phyloP scores from a whole-genome alignment of 2,888 invertebrate species.

The Andrena minutula region DNA sequence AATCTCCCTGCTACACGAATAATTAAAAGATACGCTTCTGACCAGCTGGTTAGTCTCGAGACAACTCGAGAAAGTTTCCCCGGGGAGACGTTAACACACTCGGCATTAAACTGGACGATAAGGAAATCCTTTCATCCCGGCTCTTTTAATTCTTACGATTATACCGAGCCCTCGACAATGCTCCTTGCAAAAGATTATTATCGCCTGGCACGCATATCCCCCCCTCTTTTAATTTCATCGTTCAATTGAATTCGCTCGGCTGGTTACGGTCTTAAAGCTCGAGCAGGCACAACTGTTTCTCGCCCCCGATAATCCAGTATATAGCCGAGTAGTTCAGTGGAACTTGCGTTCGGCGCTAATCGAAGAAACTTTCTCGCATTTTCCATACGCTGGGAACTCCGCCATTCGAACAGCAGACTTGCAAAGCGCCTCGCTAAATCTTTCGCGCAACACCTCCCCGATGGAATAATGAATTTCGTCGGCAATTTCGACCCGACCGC shows the following conservation, averaged over 20 bases:
- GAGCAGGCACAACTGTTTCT: background rate
- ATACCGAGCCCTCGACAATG: background rate
- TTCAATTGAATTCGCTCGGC: background rate
- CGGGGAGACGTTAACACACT: constrained; percentile 9
- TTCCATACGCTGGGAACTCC: background rate
- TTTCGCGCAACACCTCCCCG: constrained; percentile 12
- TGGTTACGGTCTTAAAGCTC: too few relatives aligned
- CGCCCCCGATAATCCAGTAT: too few relatives aligned
- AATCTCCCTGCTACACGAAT: constrained; percentile 34
- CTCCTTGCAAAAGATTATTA: background rate
- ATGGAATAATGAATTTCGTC: background rate
- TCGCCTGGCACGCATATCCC: background rate
- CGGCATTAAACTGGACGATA: background rate
- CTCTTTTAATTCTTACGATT: background rate
- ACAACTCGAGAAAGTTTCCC: constrained; percentile 2
- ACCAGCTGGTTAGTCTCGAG: background rate
- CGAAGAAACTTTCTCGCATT: constrained; percentile 8
- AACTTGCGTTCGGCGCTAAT: constrained; percentile 15
- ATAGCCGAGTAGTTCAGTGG: background rate
- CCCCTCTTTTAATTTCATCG: background rate
- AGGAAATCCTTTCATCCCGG: background rate
- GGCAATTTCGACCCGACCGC: background rate
- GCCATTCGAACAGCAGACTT: background rate
- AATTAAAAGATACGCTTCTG: constrained; percentile 51
- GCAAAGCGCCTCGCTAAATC: constrained; percentile 15